Evolutionary conservation across 2,797 vertebrate genomes (phyloP).

Genomic region (Tragopan temminckii): DNA sequence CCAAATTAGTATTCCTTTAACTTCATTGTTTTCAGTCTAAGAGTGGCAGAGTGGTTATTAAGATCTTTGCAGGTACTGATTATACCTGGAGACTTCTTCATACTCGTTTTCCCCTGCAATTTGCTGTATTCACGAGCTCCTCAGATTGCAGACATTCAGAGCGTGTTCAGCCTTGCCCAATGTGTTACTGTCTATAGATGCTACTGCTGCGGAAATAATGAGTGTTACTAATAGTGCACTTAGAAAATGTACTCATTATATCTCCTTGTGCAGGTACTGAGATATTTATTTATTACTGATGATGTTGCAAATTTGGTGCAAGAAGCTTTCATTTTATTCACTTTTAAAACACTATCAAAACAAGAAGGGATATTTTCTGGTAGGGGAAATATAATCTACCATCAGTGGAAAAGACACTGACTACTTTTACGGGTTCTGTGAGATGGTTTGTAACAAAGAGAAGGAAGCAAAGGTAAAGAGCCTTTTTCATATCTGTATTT

Average conservation of each 20-base stretch:
- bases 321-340: not conserved
- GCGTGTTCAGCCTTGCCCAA: not conserved
- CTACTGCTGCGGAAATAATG: not conserved
- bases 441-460: not conserved
- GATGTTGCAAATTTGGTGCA: not conserved
- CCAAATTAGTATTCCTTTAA: not conserved
- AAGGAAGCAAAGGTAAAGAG: not conserved
- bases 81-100: not conserved
- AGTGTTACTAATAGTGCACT: not conserved
- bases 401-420: not conserved
- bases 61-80: not conserved
- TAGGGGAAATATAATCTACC: not conserved
- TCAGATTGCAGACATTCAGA: not conserved
- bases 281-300: not conserved
- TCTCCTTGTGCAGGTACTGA: not conserved
- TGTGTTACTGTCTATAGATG: not conserved
- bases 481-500: not conserved
- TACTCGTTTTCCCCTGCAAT: not conserved
- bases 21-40: not conserved
- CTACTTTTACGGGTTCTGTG: not conserved
- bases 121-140: not conserved
- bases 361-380: not conserved
- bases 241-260: not conserved
- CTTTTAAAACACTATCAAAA: not conserved
- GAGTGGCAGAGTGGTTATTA: not conserved